Conservation (phyloP, 2,113 vertebrate genomes). For the Barnardius zonarius region DNA sequence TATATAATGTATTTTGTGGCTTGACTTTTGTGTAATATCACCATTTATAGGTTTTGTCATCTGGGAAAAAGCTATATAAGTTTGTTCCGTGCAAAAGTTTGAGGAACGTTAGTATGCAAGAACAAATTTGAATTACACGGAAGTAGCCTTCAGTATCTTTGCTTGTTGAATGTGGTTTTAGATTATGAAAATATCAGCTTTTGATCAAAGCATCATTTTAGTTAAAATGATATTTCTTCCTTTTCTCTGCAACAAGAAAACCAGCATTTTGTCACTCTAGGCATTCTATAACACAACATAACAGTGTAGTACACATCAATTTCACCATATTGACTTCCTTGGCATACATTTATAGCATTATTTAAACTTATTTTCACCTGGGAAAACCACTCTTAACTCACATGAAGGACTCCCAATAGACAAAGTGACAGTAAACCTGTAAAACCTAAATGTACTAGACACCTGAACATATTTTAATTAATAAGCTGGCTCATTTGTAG, state of each 20-base stretch:
- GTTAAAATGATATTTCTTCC: background rate
- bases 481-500: background rate
- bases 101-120: background rate
- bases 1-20: background rate
- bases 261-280: conserved; percentile 16
- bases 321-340: background rate
- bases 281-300: background rate
- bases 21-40: background rate
- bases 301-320: background rate
- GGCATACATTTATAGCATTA: background rate
- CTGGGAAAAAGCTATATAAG: background rate
- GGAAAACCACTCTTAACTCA: background rate
- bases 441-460: background rate
- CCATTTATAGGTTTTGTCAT: background rate
- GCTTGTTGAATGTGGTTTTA: background rate
- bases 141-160: background rate
- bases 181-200: background rate
- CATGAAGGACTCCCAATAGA: background rate
- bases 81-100: conserved; percentile 18
- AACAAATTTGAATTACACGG: background rate
- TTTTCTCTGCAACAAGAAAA: background rate
- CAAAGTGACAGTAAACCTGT: background rate
- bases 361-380: background rate
- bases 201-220: conserved; percentile 1
- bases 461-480: background rate